These are phyloP conservation scores for Bufo bufo DNA, from an alignment of 2,113 vertebrate genomes.

Conservation along the genomic window DNA sequence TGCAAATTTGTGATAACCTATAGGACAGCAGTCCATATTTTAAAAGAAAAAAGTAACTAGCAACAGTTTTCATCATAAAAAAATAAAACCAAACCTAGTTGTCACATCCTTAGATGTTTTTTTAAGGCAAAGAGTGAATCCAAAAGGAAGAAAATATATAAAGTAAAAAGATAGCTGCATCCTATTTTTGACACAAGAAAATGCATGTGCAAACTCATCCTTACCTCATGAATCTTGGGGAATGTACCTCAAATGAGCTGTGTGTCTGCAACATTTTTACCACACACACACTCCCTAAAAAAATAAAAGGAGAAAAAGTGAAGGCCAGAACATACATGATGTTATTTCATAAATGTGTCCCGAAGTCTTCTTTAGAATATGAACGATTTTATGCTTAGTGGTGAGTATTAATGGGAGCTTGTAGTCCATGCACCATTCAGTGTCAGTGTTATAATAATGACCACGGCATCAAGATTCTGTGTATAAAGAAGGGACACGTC, in stretches of 20 bases:
- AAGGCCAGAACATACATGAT: not conserved
- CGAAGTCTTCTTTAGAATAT: not conserved
- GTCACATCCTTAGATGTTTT: too few species aligned
- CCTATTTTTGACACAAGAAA: too few species aligned
- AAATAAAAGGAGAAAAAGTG: too few species aligned
- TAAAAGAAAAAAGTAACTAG: too few species aligned
- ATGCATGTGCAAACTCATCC: too few species aligned
- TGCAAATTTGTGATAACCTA: not conserved
- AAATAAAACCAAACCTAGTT: too few species aligned
- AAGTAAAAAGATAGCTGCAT: too few species aligned
- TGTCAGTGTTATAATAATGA: not conserved
- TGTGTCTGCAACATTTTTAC: not conserved
- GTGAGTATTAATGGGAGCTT: not conserved
- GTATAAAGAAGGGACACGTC: not conserved
- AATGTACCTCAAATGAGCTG: not conserved
- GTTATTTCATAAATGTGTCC: not conserved
- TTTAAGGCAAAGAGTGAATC: too few species aligned
- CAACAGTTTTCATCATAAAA: too few species aligned
- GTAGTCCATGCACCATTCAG: not conserved
- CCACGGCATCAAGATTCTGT: not conserved
- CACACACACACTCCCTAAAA: not conserved
- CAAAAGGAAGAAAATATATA: not conserved
- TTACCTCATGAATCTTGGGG: too few species aligned
- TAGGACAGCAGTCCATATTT: not conserved
- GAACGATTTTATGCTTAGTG: not conserved